Evolutionary conservation across 2,797 vertebrate species (phyloP).

Genomic region (Semaprochilodus insignis): DNA sequence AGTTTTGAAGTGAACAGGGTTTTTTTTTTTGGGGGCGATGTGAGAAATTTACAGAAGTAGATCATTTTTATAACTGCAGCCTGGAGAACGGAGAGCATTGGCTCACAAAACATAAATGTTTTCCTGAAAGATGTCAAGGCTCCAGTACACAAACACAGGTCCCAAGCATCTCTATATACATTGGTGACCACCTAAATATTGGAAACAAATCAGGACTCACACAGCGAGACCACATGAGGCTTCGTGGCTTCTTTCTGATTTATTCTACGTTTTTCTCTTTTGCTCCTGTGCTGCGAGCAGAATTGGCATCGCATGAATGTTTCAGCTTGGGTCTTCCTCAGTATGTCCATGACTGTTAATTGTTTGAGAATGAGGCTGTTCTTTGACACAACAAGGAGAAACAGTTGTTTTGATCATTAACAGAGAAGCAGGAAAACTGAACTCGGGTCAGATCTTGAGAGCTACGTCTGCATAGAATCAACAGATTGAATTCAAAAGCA

Average conservation of each 20-base stretch:
- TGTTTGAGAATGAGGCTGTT: not conserved
- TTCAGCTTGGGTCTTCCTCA: conserved; percentile 6
- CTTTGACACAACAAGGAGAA: not conserved
- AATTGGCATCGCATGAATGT: not conserved
- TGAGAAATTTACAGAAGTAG: conserved; percentile 34
- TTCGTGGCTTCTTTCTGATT: conserved; percentile 16
- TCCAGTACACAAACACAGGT: conserved; percentile 1
- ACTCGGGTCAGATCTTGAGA: not conserved
- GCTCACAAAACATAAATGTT: conserved; percentile 24
- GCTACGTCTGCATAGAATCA: not conserved
- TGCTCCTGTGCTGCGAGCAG: not conserved
- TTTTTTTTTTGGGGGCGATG: not conserved
- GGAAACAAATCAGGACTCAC: not conserved
- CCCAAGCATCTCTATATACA: conserved; percentile 10
- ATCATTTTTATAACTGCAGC: conserved; percentile 26
- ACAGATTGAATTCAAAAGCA: not conserved
- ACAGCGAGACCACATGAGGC: not conserved
- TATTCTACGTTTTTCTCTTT: not conserved
- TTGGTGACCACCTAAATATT: conserved; percentile 7
- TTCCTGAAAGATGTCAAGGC: conserved; percentile 11
- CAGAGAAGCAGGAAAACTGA: not conserved
- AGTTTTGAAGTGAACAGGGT: conserved; percentile 9
- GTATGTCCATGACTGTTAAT: not conserved
- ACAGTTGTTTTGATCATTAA: not conserved
- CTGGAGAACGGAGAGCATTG: conserved; percentile 1